phyloP scores from a whole-genome alignment of 1,140 invertebrate species.

The Neotoxoptera formosana region DNA sequence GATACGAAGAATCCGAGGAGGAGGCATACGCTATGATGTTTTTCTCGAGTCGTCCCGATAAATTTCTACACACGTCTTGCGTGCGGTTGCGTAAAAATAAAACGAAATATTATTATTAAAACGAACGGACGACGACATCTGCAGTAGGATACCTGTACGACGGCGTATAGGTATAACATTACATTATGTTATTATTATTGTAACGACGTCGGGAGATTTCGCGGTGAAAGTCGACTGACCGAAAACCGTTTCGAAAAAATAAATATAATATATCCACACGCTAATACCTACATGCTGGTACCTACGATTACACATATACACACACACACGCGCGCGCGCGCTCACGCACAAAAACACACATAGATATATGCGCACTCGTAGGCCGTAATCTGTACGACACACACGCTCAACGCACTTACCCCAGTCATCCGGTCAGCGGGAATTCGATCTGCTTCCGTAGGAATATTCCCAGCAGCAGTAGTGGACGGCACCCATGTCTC shows the following conservation, averaged over 20 bases:
- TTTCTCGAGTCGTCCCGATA: neutral
- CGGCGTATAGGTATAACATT: neutral
- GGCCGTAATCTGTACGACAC: neutral
- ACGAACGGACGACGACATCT: neutral
- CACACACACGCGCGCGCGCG: neutral
- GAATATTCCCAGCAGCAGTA: neutral
- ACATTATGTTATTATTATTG: neutral
- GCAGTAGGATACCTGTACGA: neutral
- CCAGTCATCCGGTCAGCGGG: neutral
- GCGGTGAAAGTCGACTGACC: neutral
- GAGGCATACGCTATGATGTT: neutral
- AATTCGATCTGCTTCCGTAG: neutral
- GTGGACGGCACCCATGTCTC: neutral
- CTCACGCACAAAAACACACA: neutral
- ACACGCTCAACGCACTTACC: neutral
- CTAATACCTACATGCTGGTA: neutral
- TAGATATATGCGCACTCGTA: neutral
- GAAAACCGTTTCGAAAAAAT: constrained; percentile 10
- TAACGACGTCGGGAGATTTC: constrained; percentile 5
- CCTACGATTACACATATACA: neutral
- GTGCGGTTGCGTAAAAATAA: neutral
- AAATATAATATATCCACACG: neutral
- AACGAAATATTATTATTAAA: constrained; percentile 11
- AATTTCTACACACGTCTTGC: neutral
- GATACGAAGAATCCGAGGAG: neutral